Conservation (phyloP, 2,113 vertebrate genomes). For the Sardina pilchardus region DNA sequence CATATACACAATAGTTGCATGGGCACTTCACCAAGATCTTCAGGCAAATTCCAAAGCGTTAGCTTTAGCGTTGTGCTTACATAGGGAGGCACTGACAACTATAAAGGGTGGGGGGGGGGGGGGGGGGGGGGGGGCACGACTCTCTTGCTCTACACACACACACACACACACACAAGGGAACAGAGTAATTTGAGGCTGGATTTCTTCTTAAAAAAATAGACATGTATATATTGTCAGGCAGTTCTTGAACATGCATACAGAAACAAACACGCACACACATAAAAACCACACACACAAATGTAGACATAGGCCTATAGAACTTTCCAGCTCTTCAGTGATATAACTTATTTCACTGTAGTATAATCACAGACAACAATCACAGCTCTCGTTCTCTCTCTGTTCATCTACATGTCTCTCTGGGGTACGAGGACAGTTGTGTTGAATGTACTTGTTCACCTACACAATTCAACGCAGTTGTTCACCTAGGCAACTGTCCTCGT, state of each 20-base stretch:
- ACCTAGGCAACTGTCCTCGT: too few species aligned
- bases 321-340: background rate
- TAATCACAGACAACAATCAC: background rate
- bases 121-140: background rate
- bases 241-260: background rate
- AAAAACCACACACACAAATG: conserved; percentile 1
- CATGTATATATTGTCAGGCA: conserved; percentile 12
- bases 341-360: background rate
- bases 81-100: background rate
- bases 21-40: background rate
- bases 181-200: background rate
- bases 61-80: background rate
- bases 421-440: too few species aligned
- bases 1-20: conserved; percentile 6
- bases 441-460: too few species aligned
- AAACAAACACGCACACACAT: conserved; percentile 1
- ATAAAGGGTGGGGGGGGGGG: background rate
- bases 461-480: too few species aligned
- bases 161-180: background rate
- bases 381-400: background rate
- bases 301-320: background rate
- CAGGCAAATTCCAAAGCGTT: background rate
- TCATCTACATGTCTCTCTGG: background rate
- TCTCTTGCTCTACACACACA: background rate
- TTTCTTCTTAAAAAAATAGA: background rate